These are phyloP conservation scores for Ceyx erithaca DNA, from an alignment of 2,797 vertebrate genomes.

Conservation along the genomic window DNA sequence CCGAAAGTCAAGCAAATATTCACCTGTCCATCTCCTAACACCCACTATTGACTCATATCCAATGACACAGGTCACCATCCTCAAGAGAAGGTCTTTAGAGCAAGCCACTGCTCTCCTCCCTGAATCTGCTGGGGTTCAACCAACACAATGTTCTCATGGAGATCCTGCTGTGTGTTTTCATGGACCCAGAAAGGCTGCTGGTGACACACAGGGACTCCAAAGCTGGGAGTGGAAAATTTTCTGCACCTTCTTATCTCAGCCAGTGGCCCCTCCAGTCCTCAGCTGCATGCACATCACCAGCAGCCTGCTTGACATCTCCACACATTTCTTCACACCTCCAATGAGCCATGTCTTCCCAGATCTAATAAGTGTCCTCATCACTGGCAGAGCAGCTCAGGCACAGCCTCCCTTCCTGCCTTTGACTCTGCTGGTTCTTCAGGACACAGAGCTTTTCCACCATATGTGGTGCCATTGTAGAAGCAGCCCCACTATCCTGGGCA, in stretches of 20 bases:
- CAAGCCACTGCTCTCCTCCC: neutral
- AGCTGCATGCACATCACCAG: fast-evolving
- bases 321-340: neutral
- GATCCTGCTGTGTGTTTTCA: fast-evolving
- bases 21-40: neutral
- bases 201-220: neutral
- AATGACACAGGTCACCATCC: too few relatives aligned
- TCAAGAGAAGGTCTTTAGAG: neutral
- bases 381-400: neutral
- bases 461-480: neutral
- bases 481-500: neutral
- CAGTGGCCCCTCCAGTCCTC: fast-evolving
- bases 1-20: neutral
- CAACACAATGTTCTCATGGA: neutral
- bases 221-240: neutral
- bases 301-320: neutral
- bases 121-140: neutral
- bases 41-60: neutral
- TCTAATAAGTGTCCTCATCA: too few relatives aligned
- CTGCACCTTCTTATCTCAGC: neutral
- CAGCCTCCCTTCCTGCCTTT: neutral
- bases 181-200: neutral
- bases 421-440: neutral
- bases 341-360: neutral
- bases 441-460: neutral